These are phyloP conservation scores for Hoplodrina blanda DNA, from an alignment of 2,888 invertebrate genomes.

Conservation along the genomic window DNA sequence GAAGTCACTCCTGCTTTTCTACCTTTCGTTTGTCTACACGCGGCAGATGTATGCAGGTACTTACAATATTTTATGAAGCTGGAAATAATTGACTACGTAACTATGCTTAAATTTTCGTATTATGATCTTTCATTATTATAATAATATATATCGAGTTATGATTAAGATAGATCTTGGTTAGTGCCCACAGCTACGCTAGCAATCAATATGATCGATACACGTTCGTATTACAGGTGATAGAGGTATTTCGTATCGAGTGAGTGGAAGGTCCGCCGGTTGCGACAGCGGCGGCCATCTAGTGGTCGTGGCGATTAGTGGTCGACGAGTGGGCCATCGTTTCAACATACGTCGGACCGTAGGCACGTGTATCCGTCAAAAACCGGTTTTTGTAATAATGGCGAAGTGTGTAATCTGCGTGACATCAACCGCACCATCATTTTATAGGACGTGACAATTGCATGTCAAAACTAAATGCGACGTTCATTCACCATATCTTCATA, in stretches of 20 bases:
- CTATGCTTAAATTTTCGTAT: constrained; percentile 4
- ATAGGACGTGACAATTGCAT: constrained; percentile 33
- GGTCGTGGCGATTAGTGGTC: constrained; percentile 87
- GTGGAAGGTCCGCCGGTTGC: constrained; percentile 86
- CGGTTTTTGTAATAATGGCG: constrained; percentile 72
- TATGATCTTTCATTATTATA: constrained; percentile 19
- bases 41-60: not conserved
- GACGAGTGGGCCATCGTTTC: constrained; percentile 86
- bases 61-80: not conserved
- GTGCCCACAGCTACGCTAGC: constrained; percentile 34
- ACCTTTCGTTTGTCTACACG: no score
- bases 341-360: constrained; percentile 80
- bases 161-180: constrained; percentile 51
- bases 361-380: constrained; percentile 77
- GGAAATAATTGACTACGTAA: constrained; percentile 1
- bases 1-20: not conserved
- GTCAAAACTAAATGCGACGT: constrained; percentile 16
- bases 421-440: constrained; percentile 63
- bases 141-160: constrained; percentile 24
- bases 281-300: constrained; percentile 84
- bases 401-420: constrained; percentile 68
- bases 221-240: constrained; percentile 78
- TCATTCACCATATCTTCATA: not conserved
- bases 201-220: constrained; percentile 72
- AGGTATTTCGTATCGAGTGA: constrained; percentile 84